Evolutionary conservation across 37 sponge, comb jelly and placozoan species (phyloP).

Genomic region (Cladorhizidae sp.): DNA sequence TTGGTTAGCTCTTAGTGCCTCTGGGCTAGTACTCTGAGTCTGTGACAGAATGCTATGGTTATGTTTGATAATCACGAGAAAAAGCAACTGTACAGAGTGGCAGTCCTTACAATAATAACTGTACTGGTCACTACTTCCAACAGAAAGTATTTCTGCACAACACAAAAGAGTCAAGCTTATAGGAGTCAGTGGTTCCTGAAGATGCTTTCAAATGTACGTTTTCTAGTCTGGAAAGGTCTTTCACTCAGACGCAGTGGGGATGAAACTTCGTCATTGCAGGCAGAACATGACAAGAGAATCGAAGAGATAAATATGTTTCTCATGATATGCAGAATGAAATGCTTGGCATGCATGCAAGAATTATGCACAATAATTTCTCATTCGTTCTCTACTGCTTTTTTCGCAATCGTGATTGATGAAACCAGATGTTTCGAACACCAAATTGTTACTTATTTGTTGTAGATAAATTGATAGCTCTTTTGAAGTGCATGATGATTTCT

Average conservation of each 20-base stretch:
- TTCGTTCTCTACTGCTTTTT: conserved; percentile 37
- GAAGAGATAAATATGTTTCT: conserved; percentile 50
- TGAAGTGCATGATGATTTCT: conserved; percentile 27
- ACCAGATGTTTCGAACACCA: conserved; percentile 69
- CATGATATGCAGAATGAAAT: conserved; percentile 49
- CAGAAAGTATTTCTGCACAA: too few species aligned
- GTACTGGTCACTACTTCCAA: too few species aligned
- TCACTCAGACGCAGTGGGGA: conserved; percentile 54
- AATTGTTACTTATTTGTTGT: conserved; percentile 59
- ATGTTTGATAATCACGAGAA: too few species aligned
- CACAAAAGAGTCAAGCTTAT: too few species aligned
- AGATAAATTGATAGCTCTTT: conserved; percentile 28
- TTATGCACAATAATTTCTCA: conserved; percentile 31
- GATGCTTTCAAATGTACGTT: too few species aligned
- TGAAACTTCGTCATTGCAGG: conserved; percentile 42
- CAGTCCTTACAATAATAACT: too few species aligned
- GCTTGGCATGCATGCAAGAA: conserved; percentile 58
- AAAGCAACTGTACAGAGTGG: too few species aligned
- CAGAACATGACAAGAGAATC: conserved; percentile 36
- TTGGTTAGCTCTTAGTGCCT: too few species aligned
- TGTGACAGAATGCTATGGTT: too few species aligned
- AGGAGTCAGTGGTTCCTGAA: too few species aligned
- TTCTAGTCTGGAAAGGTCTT: too few species aligned
- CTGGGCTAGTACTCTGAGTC: too few species aligned
- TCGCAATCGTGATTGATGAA: conserved; percentile 69